phyloP scores from a whole-genome alignment of 2,797 vertebrate species.

The Chanos chanos region DNA sequence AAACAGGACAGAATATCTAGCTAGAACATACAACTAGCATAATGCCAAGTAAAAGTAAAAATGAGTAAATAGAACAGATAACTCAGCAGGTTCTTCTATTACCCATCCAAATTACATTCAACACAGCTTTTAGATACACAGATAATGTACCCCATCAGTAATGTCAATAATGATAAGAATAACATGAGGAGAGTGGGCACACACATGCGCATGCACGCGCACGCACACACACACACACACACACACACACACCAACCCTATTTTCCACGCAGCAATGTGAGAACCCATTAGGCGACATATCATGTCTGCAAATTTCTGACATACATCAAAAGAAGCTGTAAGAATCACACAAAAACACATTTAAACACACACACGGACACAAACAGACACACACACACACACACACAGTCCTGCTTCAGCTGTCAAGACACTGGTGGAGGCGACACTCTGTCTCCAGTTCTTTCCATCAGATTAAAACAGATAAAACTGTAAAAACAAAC shows the following conservation, averaged over 20 bases:
- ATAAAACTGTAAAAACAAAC: constrained; percentile 16
- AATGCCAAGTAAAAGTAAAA: neutral
- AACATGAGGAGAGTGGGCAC: too few species aligned
- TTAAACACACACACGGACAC: constrained; percentile 44
- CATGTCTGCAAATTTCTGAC: constrained; percentile 65
- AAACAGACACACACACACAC: constrained; percentile 32
- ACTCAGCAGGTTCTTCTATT: neutral
- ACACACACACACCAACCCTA: constrained; percentile 25
- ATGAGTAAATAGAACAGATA: too few species aligned
- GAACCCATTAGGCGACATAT: constrained; percentile 55
- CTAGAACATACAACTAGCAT: too few species aligned
- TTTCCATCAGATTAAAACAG: constrained; percentile 33
- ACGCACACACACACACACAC: constrained; percentile 20
- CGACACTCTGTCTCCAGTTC: constrained; percentile 49
- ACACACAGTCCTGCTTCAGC: constrained; percentile 15
- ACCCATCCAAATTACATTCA: neutral
- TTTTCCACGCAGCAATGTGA: constrained; percentile 55
- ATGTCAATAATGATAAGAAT: constrained; percentile 15
- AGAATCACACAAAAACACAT: constrained; percentile 46
- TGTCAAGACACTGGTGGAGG: constrained; percentile 34
- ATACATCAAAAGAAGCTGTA: constrained; percentile 54
- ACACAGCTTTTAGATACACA: constrained; percentile 4
- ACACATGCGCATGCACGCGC: constrained; percentile 8
- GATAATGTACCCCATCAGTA: neutral
- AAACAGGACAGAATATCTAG: too few species aligned